A percentile compares a stretch with the other conserved stretches of the same genome.
Conservation (phyloP, 2,888 invertebrate genomes). For the Zhengitettix transpicula region DNA sequence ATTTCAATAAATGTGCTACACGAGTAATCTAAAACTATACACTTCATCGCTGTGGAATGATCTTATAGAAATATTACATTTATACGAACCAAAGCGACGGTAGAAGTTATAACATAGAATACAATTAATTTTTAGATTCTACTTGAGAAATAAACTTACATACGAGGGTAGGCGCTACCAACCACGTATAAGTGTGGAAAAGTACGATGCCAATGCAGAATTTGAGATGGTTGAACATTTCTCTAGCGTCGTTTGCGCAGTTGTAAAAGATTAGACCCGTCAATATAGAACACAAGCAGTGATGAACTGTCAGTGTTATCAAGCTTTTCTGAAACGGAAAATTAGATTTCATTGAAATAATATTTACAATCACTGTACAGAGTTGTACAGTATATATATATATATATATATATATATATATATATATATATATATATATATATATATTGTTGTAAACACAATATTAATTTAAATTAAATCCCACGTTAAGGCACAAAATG, state of each 20-base stretch:
- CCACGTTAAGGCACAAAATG: no score
- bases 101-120: neutral
- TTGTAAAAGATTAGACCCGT: slow-evolving; percentile 42
- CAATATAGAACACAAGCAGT: slow-evolving; percentile 39
- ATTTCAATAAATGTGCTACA: no score
- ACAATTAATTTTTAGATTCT: neutral
- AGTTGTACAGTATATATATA: no score
- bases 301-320: slow-evolving; percentile 42
- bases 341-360: neutral
- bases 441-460: no score
- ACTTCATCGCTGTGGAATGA: no score
- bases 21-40: no score
- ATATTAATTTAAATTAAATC: no score
- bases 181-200: slow-evolving; percentile 49
- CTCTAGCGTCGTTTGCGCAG: slow-evolving; percentile 42
- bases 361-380: no score
- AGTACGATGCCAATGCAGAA: slow-evolving; percentile 46
- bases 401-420: no score
- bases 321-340: slow-evolving; percentile 20
- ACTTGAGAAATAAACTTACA: slow-evolving; percentile 34
- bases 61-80: no score
- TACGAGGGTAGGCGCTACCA: slow-evolving; percentile 48
- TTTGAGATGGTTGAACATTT: slow-evolving; percentile 53
- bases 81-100: no score
- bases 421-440: no score